A percentile compares a stretch with the other conserved stretches of the same genome.
These are phyloP conservation scores for Hapalemur alaotrensis DNA, from an alignment of 2,797 vertebrate genomes.

Conservation along the genomic window DNA sequence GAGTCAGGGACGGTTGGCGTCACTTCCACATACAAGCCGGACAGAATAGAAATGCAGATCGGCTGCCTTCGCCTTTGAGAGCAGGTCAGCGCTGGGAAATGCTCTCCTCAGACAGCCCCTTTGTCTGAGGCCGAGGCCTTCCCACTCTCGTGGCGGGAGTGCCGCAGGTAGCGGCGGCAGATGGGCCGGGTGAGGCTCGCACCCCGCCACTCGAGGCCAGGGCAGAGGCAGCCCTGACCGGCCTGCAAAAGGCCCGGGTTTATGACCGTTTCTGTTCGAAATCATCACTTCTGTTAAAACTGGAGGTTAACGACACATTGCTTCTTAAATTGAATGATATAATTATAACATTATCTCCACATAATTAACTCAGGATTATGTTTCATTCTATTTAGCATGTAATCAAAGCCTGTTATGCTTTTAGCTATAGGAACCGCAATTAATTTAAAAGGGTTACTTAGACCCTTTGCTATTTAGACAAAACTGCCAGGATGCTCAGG, in stretches of 20 bases:
- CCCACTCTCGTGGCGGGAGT: conserved; percentile 84
- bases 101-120: conserved; percentile 87
- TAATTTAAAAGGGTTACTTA: conserved; percentile 86
- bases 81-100: conserved; percentile 92
- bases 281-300: conserved; percentile 76
- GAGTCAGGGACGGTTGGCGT: conserved; percentile 90
- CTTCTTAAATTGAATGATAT: conserved; percentile 88
- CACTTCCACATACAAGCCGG: conserved; percentile 92
- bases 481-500: neutral
- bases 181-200: conserved; percentile 71
- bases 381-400: conserved; percentile 88
- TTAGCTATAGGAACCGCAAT: conserved; percentile 88
- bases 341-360: conserved; percentile 90
- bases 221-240: conserved; percentile 57
- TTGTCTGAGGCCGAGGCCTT: conserved; percentile 87
- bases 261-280: conserved; percentile 82
- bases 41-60: conserved; percentile 96
- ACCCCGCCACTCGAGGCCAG: conserved; percentile 66
- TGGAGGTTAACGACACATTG: conserved; percentile 82
- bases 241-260: conserved; percentile 76
- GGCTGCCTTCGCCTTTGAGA: conserved; percentile 90
- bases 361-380: conserved; percentile 89
- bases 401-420: conserved; percentile 89
- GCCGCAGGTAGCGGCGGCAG: conserved; percentile 82
- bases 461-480: conserved; percentile 68